Percentiles rank a stretch among this genome's conserved stretches.
phyloP scores from a whole-genome alignment of 2,113 vertebrate genomes.

The Porphyrio hochstetteri region DNA sequence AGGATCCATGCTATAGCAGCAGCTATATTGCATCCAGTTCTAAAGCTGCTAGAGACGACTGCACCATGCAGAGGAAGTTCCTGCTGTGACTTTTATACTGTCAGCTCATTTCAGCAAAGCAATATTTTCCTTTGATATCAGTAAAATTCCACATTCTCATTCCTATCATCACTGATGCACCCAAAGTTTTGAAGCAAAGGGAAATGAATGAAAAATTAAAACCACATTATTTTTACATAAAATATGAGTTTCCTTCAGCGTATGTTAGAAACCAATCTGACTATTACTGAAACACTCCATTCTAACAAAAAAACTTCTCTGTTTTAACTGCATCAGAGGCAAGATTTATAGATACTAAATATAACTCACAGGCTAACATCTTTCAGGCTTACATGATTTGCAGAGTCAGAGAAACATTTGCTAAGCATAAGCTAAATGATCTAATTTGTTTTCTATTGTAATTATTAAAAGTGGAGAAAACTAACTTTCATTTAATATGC shows the following conservation, averaged over 20 bases:
- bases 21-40: background rate
- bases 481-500: background rate
- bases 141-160: background rate
- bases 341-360: background rate
- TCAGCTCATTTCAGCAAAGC: background rate
- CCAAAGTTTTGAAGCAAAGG: background rate
- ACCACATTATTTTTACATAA: background rate
- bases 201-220: constrained; percentile 11
- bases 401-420: background rate
- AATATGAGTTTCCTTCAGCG: background rate
- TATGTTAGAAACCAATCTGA: background rate
- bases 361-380: background rate
- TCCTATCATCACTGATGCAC: background rate
- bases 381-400: background rate
- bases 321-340: background rate
- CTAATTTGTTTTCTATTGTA: background rate
- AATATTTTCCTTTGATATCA: background rate
- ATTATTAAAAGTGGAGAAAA: background rate
- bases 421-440: background rate
- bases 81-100: background rate
- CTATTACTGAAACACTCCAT: background rate
- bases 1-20: background rate
- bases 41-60: background rate
- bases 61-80: background rate
- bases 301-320: background rate